phyloP scores from a whole-genome alignment of 2,888 invertebrate species.

The Hyalella azteca region DNA sequence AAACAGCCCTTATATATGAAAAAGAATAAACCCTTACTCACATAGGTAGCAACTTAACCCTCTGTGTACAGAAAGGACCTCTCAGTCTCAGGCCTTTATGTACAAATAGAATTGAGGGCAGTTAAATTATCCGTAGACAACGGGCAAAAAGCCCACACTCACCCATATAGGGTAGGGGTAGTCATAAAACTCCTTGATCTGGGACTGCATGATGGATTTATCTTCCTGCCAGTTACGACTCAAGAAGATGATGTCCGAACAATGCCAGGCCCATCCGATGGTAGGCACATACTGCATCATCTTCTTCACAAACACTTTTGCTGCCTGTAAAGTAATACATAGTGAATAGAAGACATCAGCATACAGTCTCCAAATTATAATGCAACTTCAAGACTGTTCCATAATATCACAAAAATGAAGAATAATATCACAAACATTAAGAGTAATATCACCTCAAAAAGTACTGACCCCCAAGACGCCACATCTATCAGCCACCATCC shows the following conservation, averaged over 20 bases:
- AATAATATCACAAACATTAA: neutral
- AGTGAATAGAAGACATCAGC: neutral
- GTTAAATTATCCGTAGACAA: no score
- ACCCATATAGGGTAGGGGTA: slow-evolving; percentile 93
- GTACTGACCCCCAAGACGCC: slow-evolving; percentile 81
- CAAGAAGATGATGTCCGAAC: slow-evolving; percentile 91
- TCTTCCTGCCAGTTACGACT: slow-evolving; percentile 92
- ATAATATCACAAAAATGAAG: neutral
- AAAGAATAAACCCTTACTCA: no score
- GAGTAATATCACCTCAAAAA: neutral
- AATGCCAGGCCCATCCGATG: slow-evolving; percentile 96
- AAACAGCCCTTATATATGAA: no score
- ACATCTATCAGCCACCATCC: slow-evolving; percentile 85
- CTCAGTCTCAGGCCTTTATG: no score
- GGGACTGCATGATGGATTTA: slow-evolving; percentile 77
- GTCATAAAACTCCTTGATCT: slow-evolving; percentile 80
- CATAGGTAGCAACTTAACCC: no score
- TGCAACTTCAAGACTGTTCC: neutral
- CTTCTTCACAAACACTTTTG: slow-evolving; percentile 94
- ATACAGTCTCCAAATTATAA: neutral
- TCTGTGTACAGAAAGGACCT: no score
- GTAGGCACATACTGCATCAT: slow-evolving; percentile 86
- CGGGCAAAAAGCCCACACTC: slow-evolving; percentile 62
- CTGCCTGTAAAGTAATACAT: slow-evolving; percentile 62
- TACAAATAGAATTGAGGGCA: no score